Evolutionary conservation across 2,888 invertebrate genomes (phyloP).

Genomic region (Rhagium mordax): DNA sequence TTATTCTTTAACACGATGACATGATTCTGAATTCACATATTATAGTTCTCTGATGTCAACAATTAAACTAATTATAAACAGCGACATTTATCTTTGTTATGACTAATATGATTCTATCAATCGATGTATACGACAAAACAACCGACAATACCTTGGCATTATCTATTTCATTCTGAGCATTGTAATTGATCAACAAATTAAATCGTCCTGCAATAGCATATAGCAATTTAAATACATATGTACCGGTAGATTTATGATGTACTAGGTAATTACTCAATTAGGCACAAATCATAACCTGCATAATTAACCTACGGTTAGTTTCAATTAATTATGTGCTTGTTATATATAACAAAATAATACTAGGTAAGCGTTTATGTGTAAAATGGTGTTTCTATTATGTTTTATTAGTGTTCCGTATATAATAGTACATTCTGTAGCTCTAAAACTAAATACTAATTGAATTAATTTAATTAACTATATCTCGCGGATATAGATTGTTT

Average conservation of each 20-base stretch:
- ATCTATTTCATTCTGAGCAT: not conserved
- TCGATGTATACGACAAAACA: not conserved
- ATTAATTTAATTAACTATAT: no score
- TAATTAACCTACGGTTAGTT: not conserved
- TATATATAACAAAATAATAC: not conserved
- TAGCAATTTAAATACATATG: not conserved
- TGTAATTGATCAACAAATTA: not conserved
- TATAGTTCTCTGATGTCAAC: not conserved
- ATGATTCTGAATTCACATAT: not conserved
- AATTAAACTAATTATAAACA: not conserved
- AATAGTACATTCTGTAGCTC: no score
- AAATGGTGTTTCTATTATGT: no score
- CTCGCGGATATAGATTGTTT: no score
- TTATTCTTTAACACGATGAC: not conserved
- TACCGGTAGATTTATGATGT: not conserved
- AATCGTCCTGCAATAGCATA: not conserved
- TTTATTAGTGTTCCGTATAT: no score
- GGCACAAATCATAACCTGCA: not conserved
- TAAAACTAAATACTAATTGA: no score
- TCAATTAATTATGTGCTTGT: not conserved
- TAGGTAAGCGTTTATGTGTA: not conserved
- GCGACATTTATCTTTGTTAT: not conserved
- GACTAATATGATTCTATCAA: not conserved
- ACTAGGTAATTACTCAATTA: not conserved
- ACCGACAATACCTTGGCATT: not conserved